Percentiles rank a stretch among this genome's conserved stretches.
Conservation (phyloP, 2,888 invertebrate genomes). For the Diplolepis rosae region DNA sequence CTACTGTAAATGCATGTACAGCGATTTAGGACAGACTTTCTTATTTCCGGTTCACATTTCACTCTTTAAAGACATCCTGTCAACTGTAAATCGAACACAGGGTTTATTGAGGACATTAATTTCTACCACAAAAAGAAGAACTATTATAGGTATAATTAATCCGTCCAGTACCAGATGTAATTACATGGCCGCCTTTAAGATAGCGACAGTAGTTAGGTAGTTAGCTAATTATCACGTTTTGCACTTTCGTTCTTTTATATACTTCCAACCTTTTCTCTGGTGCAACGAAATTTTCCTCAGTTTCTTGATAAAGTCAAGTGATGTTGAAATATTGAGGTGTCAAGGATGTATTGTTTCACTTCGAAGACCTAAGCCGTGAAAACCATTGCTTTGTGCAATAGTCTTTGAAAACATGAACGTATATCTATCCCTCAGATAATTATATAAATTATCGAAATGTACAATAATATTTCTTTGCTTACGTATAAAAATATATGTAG, state of each 20-base stretch:
- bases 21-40: not conserved
- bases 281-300: constrained; percentile 12
- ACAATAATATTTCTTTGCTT: no score
- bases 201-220: not conserved
- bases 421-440: no score
- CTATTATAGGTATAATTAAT: not conserved
- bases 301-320: not conserved
- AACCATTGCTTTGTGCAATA: constrained; percentile 11
- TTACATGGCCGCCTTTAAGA: not conserved
- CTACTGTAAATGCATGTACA: constrained; percentile 9
- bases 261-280: not conserved
- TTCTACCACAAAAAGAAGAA: not conserved
- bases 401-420: not conserved
- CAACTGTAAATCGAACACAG: not conserved
- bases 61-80: not conserved
- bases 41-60: not conserved
- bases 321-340: constrained; percentile 4
- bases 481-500: no score
- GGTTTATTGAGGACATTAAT: not conserved
- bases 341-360: constrained; percentile 12
- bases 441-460: no score
- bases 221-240: constrained; percentile 7
- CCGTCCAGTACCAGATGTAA: not conserved
- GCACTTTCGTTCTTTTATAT: not conserved
- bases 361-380: constrained; percentile 8